phyloP scores from a whole-genome alignment of 2,113 vertebrate genomes.

The Nesoenas mayeri region DNA sequence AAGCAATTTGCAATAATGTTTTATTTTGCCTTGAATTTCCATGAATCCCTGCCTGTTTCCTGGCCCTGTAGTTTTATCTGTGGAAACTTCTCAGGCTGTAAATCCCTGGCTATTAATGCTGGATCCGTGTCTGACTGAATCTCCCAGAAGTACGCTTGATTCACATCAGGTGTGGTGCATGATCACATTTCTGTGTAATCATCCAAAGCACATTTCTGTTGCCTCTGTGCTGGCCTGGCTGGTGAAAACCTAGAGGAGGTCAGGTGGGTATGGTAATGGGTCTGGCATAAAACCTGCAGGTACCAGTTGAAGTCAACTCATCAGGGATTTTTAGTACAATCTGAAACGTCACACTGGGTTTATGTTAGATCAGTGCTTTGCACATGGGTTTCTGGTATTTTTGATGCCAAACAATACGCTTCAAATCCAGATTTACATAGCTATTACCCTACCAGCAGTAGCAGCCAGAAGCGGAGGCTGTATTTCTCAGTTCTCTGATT shows the following conservation, averaged over 20 bases:
- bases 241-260: not conserved
- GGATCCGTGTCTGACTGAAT: not conserved
- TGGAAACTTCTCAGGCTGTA: not conserved
- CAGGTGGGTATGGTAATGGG: not conserved
- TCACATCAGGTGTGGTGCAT: not conserved
- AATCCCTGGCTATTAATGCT: not conserved
- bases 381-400: not conserved
- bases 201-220: not conserved
- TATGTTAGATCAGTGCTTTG: not conserved
- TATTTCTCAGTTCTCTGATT: not conserved
- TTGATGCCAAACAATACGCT: not conserved
- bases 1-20: not conserved
- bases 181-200: not conserved
- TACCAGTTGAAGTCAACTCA: not conserved
- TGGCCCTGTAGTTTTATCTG: not conserved
- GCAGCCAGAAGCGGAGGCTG: not conserved
- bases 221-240: not conserved
- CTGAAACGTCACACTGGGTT: not conserved
- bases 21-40: not conserved
- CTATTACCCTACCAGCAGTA: not conserved
- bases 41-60: not conserved
- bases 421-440: not conserved
- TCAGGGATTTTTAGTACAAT: not conserved
- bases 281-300: not conserved
- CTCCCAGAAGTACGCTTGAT: conserved; percentile 23